Conservation (phyloP, 2,797 vertebrate species). For the Cygnus olor region DNA sequence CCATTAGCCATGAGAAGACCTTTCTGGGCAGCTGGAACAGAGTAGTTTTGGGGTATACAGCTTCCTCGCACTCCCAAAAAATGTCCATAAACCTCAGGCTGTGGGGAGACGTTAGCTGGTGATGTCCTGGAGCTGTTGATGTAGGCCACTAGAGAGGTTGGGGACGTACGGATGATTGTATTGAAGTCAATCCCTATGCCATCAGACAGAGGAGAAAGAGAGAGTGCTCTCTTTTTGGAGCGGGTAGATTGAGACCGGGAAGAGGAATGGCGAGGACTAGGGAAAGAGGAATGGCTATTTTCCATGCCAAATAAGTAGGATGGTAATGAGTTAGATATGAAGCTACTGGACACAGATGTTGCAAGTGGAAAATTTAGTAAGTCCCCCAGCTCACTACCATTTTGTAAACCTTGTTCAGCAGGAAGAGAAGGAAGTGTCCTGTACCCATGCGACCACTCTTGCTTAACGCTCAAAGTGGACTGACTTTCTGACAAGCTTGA, state of each 20-base stretch:
- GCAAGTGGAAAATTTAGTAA: slow-evolving; percentile 78
- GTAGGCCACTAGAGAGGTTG: slow-evolving; percentile 93
- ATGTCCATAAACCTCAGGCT: slow-evolving; percentile 92
- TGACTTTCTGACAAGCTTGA: slow-evolving; percentile 90
- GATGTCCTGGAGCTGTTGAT: slow-evolving; percentile 89
- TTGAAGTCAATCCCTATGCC: slow-evolving; percentile 92
- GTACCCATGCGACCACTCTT: slow-evolving; percentile 89
- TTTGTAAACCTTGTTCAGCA: slow-evolving; percentile 76
- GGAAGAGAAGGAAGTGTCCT: slow-evolving; percentile 84
- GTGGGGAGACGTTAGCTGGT: slow-evolving; percentile 84
- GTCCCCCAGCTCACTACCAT: slow-evolving; percentile 80
- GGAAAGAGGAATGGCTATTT: slow-evolving; percentile 71
- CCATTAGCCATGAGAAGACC: slow-evolving; percentile 68
- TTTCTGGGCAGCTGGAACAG: slow-evolving; percentile 72
- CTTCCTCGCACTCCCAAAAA: slow-evolving; percentile 91
- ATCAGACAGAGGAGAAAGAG: slow-evolving; percentile 90
- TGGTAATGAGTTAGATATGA: slow-evolving; percentile 82
- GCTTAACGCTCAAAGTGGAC: slow-evolving; percentile 85
- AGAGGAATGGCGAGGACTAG: slow-evolving; percentile 82
- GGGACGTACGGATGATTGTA: slow-evolving; percentile 93
- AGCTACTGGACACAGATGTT: slow-evolving; percentile 81
- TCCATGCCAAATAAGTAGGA: slow-evolving; percentile 88
- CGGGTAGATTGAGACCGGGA: slow-evolving; percentile 70
- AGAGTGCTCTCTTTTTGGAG: slow-evolving; percentile 89
- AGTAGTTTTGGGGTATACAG: slow-evolving; percentile 83